Conservation (phyloP, 2,888 invertebrate species). For the Apamea sordens region DNA sequence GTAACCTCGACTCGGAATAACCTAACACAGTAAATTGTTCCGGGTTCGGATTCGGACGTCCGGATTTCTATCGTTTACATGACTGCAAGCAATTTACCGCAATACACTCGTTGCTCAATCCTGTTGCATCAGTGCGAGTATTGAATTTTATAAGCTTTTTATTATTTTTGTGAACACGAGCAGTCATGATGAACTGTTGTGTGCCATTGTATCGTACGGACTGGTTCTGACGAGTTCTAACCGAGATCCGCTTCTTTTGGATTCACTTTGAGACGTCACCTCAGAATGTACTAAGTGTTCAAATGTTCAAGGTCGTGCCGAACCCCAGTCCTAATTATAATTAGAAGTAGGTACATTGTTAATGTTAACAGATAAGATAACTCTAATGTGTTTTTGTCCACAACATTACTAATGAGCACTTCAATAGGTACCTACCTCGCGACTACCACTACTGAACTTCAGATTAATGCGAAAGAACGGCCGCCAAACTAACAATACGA, state of each 20-base stretch:
- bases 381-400: conserved; percentile 11
- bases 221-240: not conserved
- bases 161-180: not conserved
- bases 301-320: not conserved
- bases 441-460: not conserved
- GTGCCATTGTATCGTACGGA: not conserved
- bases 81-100: not conserved
- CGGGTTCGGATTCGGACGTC: conserved; percentile 27
- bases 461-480: conserved; percentile 27
- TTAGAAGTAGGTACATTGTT: conserved; percentile 13
- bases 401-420: conserved; percentile 5
- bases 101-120: conserved; percentile 2
- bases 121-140: not conserved
- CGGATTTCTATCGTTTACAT: conserved; percentile 41
- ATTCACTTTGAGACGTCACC: not conserved
- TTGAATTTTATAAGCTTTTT: not conserved
- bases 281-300: not conserved
- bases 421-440: not conserved
- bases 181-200: not conserved
- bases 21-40: not conserved
- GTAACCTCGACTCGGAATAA: conserved; percentile 1
- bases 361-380: conserved; percentile 35
- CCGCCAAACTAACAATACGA: conserved; percentile 18
- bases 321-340: conserved; percentile 6
- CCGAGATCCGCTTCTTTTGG: not conserved